phyloP scores from a whole-genome alignment of 2,888 invertebrate genomes.

The Apamea anceps region DNA sequence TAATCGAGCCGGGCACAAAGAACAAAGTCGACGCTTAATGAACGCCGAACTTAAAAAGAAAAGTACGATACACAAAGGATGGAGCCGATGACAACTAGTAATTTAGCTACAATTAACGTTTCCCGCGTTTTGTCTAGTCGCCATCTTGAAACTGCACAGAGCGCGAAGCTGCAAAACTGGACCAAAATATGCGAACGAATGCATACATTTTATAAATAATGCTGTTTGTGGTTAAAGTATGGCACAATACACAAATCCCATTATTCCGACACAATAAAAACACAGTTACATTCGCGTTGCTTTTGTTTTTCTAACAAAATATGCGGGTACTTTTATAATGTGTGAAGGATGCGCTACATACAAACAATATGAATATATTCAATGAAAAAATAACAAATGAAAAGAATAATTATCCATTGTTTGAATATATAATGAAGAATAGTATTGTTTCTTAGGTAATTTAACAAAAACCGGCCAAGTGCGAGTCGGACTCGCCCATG shows the following conservation, averaged over 20 bases:
- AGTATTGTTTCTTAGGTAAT: not conserved
- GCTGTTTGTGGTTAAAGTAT: slow-evolving; percentile 28
- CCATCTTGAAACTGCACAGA: slow-evolving; percentile 26
- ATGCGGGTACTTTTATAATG: slow-evolving; percentile 31
- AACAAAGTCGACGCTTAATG: slow-evolving; percentile 36
- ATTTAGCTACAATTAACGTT: slow-evolving; percentile 35
- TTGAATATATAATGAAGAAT: not conserved
- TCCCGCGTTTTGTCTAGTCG: slow-evolving; percentile 5
- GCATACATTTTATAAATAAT: slow-evolving; percentile 24
- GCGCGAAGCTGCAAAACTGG: slow-evolving; percentile 16
- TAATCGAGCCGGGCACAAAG: slow-evolving; percentile 38
- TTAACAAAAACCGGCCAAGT: too few relatives aligned
- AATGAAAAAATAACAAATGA: not conserved
- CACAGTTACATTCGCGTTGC: not conserved
- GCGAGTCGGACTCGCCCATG: too few relatives aligned
- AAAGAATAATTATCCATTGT: not conserved
- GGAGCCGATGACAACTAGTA: slow-evolving; percentile 26
- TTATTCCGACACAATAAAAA: slow-evolving; percentile 32
- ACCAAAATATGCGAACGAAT: slow-evolving; percentile 13
- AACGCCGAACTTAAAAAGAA: slow-evolving; percentile 41
- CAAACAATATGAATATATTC: slow-evolving; percentile 14
- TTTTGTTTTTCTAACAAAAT: slow-evolving; percentile 19
- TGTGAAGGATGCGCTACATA: slow-evolving; percentile 16
- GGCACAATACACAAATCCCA: slow-evolving; percentile 29
- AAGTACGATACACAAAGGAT: slow-evolving; percentile 25